Conservation (phyloP, 2,113 vertebrate genomes). For the Brachyhypopomus occidentalis region DNA sequence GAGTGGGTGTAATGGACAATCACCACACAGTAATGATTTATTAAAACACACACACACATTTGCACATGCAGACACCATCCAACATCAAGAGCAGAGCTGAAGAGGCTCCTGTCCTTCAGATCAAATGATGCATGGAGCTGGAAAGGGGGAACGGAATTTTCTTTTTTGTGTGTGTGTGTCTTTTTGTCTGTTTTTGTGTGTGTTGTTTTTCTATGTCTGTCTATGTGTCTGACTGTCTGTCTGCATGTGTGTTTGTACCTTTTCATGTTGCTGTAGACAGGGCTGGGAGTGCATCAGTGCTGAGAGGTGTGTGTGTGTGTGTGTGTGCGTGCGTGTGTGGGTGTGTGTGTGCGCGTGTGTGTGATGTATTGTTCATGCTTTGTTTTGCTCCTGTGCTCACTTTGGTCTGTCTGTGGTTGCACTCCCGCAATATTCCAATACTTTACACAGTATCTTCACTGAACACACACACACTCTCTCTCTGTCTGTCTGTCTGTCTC, state of each 20-base stretch:
- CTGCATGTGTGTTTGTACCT: conserved; percentile 6
- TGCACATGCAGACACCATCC: conserved; percentile 23
- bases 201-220: conserved; percentile 46
- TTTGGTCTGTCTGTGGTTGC: conserved; percentile 14
- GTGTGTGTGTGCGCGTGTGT: neutral
- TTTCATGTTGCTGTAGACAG: conserved; percentile 40
- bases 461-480: neutral
- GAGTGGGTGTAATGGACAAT: conserved; percentile 66
- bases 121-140: conserved; percentile 25
- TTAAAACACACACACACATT: conserved; percentile 54
- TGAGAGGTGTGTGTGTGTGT: conserved; percentile 24
- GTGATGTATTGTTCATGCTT: conserved; percentile 49
- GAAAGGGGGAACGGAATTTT: neutral
- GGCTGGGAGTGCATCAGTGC: conserved; percentile 30
- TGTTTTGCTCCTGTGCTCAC: conserved; percentile 27
- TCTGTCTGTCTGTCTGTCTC: too few species aligned
- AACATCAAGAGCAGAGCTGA: conserved; percentile 44
- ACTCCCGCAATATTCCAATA: neutral
- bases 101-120: conserved; percentile 44
- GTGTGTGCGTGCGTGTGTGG: neutral
- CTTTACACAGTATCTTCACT: neutral
- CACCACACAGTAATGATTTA: conserved; percentile 69
- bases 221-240: conserved; percentile 5
- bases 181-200: conserved; percentile 53
- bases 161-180: conserved; percentile 24